Evolutionary conservation across 2,888 invertebrate species (phyloP).

Genomic region (Sphaerophoria rueppellii): DNA sequence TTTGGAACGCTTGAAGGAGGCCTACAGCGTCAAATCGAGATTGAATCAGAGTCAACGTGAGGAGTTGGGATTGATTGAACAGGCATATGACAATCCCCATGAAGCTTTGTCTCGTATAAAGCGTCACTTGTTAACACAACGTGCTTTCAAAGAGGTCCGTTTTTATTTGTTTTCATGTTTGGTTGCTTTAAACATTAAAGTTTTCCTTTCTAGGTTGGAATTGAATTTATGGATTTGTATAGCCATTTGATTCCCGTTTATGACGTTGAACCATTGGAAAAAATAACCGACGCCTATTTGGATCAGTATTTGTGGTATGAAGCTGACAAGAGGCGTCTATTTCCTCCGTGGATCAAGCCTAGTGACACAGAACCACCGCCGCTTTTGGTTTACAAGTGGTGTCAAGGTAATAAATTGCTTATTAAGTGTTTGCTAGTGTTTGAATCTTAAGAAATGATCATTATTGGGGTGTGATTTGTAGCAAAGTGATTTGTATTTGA

Average conservation of each 20-base stretch:
- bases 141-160: constrained; percentile 96
- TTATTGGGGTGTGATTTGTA: constrained; percentile 86
- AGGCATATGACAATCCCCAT: constrained; percentile 99
- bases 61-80: constrained; percentile 98
- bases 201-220: constrained; percentile 88
- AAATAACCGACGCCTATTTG: constrained; percentile 99
- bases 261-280: constrained; percentile 99
- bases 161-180: neutral
- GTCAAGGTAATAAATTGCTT: constrained; percentile 88
- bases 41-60: constrained; percentile 99
- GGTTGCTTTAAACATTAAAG: neutral
- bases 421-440: neutral
- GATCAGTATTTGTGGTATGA: constrained; percentile 99
- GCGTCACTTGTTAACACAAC: constrained; percentile 98
- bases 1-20: constrained; percentile 97
- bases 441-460: constrained; percentile 67
- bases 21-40: constrained; percentile 98
- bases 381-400: constrained; percentile 97
- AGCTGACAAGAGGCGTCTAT: constrained; percentile 97
- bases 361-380: constrained; percentile 99
- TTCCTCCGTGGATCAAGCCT: constrained; percentile 99
- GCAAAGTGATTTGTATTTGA: constrained; percentile 85
- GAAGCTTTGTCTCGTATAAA: constrained; percentile 99
- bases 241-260: constrained; percentile 99
- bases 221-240: constrained; percentile 99